phyloP scores from a whole-genome alignment of 92 coral and sea anemone genomes.

The Virgularia gustaviana region DNA sequence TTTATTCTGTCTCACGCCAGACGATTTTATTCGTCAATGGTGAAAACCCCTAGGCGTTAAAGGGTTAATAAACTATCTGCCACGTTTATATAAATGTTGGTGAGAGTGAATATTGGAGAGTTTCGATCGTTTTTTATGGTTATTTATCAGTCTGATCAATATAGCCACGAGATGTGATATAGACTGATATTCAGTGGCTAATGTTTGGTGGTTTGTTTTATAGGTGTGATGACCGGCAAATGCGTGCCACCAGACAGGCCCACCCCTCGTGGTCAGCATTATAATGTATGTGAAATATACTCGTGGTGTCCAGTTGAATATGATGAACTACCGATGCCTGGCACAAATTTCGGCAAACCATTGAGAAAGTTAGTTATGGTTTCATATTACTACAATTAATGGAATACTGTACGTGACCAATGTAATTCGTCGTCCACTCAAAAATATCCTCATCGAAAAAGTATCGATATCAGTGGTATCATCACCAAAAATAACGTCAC shows the following conservation, averaged over 20 bases:
- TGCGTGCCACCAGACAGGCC: constrained; percentile 59
- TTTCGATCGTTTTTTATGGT: no score
- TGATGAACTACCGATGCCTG: constrained; percentile 84
- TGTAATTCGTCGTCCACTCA: not conserved
- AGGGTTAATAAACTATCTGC: no score
- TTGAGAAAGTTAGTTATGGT: constrained; percentile 16
- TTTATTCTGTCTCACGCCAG: no score
- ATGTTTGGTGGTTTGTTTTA: no score
- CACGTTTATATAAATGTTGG: no score
- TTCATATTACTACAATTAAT: not conserved
- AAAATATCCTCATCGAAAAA: no score
- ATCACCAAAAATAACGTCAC: no score
- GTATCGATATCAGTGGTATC: no score
- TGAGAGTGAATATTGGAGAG: no score
- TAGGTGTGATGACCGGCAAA: constrained; percentile 79
- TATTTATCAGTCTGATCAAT: not conserved
- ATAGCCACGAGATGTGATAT: not conserved
- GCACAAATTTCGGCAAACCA: constrained; percentile 21
- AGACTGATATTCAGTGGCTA: not conserved
- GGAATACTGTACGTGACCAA: not conserved
- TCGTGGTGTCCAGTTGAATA: constrained; percentile 96
- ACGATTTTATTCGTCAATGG: no score
- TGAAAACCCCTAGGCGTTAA: no score
- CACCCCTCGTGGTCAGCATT: not conserved
- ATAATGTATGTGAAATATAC: constrained; percentile 71